phyloP scores from a whole-genome alignment of 2,113 vertebrate genomes.

The Onychorhynchus coronatus region DNA sequence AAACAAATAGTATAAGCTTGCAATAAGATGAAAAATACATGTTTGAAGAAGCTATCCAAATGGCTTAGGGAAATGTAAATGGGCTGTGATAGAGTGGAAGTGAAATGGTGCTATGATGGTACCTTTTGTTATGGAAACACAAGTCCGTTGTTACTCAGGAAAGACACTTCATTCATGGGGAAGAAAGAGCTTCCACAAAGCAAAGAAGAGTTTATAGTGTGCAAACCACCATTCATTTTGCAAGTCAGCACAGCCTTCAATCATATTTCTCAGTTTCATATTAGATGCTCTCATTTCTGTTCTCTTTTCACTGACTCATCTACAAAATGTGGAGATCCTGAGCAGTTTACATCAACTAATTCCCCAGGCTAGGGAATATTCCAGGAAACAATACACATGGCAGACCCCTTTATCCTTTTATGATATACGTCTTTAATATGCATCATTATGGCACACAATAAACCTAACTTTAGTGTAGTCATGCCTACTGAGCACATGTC shows the following conservation, averaged over 20 bases:
- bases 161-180: neutral
- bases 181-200: neutral
- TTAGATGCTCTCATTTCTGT: neutral
- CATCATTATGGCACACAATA: neutral
- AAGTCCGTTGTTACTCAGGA: neutral
- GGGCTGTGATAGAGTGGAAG: neutral
- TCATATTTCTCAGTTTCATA: neutral
- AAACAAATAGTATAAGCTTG: neutral
- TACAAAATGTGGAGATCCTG: neutral
- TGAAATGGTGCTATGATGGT: neutral
- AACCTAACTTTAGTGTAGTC: neutral
- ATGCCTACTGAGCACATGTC: neutral
- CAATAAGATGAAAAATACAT: neutral
- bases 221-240: neutral
- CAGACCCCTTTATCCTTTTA: neutral
- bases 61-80: neutral
- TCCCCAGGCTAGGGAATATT: neutral
- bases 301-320: neutral
- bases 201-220: neutral
- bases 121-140: neutral
- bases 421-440: conserved; percentile 23
- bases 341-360: neutral
- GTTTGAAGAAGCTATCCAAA: neutral
- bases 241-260: neutral
- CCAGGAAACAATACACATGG: neutral